Evolutionary conservation across 1,140 invertebrate genomes (phyloP), one percentile per base, ranked within the genome.

Genomic region (Trachymyrmex septentrionalis): DNA sequence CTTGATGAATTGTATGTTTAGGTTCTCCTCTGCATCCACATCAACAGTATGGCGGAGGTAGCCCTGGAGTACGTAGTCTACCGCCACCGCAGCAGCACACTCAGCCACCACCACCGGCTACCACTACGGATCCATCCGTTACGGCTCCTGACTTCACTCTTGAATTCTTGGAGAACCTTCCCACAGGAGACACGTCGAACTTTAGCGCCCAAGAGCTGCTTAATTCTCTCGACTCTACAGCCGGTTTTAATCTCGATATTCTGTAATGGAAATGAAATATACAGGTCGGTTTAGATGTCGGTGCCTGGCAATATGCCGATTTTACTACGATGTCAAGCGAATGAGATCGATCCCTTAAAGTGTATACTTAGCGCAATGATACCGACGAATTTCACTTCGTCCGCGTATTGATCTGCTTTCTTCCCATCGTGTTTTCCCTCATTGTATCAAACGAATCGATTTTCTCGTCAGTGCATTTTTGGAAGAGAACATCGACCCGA

Each of bases 101-200:
- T 87, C 93, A 92, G 34, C 90, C 89, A 34, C 95, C 94, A 88
- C 94, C 91, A 77, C 92, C 91, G 86, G 93, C 88, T 91, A 93
- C 90, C 89, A 93, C 94, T 87, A 92, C 88, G 89, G 95, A 93
- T 87, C 94, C 94, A 4, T 94, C 94, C 59, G 94, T 95, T 14
- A 91, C 92, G 63, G 93, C 97, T 0, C 95, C 96, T 27, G 97
- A 98, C 92, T 97, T 98, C 92, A 97, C 96, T 94, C 96, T 98
- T 86, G 97, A 98, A 95, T 97, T 98, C 94, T 95, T 98, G n/a
- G 97, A 98, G 91, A 97, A 97, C 94, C 96, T 98, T 92, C 97
- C 97, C 57, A 96, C 97, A 73, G 96, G 96, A 27, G 97, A 97
- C 91, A 95, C 97, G 61, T 96, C 96, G 88, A 97, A 96, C 87